Evolutionary conservation across 2,888 invertebrate species (phyloP), one percentile per base, ranked within the genome.

Genomic region (Mythimna loreyi): DNA sequence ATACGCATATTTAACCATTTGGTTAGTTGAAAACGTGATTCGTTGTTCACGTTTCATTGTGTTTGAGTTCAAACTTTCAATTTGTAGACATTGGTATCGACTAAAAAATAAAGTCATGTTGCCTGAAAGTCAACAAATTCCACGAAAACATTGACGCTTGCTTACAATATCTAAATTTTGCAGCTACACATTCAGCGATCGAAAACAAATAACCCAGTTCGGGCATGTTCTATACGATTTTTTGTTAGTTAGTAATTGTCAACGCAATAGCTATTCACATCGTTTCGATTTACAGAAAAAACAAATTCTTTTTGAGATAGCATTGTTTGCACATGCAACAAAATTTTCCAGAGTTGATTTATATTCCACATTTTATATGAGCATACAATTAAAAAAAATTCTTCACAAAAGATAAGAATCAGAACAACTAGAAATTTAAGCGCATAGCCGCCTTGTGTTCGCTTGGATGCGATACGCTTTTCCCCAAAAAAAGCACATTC

Each of bases 341-440:
- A n/a, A n/a, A n/a, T 82, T 87, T 84, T 79, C 65, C 62, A 64
- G 65, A 80, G 78, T 82, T 86, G 83, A 86, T 86, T 86, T 83
- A 85, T 83, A 82, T 72, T 75, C 63, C 66, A 59, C 55, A 69
- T 68, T 77, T 74, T 78, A 72, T 66, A 72, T 70, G 78, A 79
- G 63, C 72, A 73, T 82, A 75, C 81, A 78, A 81, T 84, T 80
- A 75, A 73, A 83, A 60, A 56, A 61, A 71, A 80, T 86, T 82
- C 86, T 86, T 83, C 82, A 68, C 68, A 78, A 80, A 69, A 78
- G 82, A 85, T 82, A 80, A 36, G 63, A 82, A 85, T 86, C 83
- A 82, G 78, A 85, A 79, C 75, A 59, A 69, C 67, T 72, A 69
- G 75, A 71, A 81, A 61, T 83, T 85, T 82, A 79, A 80, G 75